Base-by-base conservation (phyloP, 2,797 vertebrate species). In the Labroides dimidiatus region DNA sequence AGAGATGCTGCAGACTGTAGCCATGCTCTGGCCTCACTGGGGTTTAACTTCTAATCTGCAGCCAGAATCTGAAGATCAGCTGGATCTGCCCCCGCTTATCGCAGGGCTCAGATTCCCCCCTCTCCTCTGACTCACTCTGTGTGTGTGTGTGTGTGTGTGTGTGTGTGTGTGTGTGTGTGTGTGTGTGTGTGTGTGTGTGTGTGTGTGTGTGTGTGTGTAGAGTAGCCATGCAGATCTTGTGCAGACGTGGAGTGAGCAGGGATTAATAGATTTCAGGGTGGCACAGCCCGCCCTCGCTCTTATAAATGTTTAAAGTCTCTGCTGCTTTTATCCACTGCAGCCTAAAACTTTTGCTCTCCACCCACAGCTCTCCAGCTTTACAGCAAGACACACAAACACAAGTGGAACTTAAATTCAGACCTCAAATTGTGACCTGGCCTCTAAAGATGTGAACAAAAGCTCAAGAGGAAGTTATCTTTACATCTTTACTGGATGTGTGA, bases 251-350 rank as follows among this genome's bases (percentile, higher is more conserved):
- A 45, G 36, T 30, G 48, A 45, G 55, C 23, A 44, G 36, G 76
- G 85, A 91, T 88, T 77, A 84, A 90, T 86, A 75, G 75, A 72
- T 75, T 54, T 53, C 64, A 73, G 75, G 65, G 77, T 73, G 63
- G 39, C 24, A 36, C 36, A 48, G 59, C 73, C 69, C 27, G 49
- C 69, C 79, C 79, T 69, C 75, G 53, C 69, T 78, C 81, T 39
- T 80, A 87, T 89, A 80, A 87, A 91, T 90, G 87, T 89, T 91
- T 82, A 69, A 39, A 90, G 86, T 68, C 56, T 65, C 66, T 39
- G 55, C 82, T 85, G 55, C 82, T 85, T 87, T 88, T 86, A 89
- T 88, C 81, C 84, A 64, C 47, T 64, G 55, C 51, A 54, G 69
- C 52, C 70, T 55, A 51, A 23, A 33, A 52, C 49, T 63, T 37